Evolutionary conservation across 2,113 vertebrate genomes (phyloP), one percentile per base, ranked within the genome.

Genomic region (Ranitomeya variabilis): DNA sequence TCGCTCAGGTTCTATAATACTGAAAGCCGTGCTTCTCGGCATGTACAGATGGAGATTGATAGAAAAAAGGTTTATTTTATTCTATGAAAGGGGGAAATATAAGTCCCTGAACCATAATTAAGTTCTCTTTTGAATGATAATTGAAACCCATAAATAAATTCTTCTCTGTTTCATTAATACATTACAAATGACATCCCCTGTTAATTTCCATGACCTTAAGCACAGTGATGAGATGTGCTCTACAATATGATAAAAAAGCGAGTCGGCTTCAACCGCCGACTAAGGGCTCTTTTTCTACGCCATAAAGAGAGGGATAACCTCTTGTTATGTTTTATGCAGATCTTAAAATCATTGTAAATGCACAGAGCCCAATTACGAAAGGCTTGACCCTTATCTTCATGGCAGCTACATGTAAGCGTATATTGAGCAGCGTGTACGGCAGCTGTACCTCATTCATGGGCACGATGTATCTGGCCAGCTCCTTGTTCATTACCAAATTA

Each of bases 31-130:
- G 59, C 73, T 16, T 45, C 78, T 69, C 54, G 60, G 45, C 62
- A 71, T 45, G 26, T 60, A 45, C 19, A 66, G 64, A 67, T 78
- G n/a, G 59, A 84, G 62, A 67, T 78, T 78, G 5, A 45, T 45
- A 45, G 3, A 62, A 88, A 82, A 78, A 84, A 45, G 71, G 55
- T 88, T 83, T 84, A 73, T 59, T 73, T 37, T 51, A 26, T 84
- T 19, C 64, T 73, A 59, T 51, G n/a, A 89, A 57, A 45, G 45
- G 66, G 4, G 10, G 71, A 83, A 69, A 54, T 89, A 45, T 6
- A 84, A 57, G 80, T 78, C 87, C 59, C 87, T 69, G 82, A 89
- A 89, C 81, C 82, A 79, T 79, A 84, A 89, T 89, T 84, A 84
- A 89, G 31, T 78, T 16, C 81, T 89, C 73, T 83, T 83, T n/a